Evolutionary conservation across 2,797 vertebrate genomes (phyloP).

Genomic region (Sphenodon punctatus): DNA sequence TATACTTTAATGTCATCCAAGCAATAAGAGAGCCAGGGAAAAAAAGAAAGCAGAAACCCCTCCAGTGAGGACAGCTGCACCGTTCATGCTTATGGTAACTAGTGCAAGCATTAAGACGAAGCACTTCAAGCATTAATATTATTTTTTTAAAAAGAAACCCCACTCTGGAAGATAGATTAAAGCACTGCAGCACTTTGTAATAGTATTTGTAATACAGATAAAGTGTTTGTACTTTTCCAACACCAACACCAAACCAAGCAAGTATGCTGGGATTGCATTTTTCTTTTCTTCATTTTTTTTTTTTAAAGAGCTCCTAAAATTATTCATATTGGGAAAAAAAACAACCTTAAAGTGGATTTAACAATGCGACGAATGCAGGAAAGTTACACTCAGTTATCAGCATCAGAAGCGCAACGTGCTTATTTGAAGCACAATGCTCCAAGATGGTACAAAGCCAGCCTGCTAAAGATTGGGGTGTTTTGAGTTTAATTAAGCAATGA

Average conservation of each 20-base stretch:
- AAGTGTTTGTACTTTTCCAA: constrained; percentile 64
- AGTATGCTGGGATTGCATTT: constrained; percentile 61
- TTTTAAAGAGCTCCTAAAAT: constrained; percentile 58
- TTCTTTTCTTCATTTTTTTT: constrained; percentile 70
- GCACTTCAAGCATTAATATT: constrained; percentile 62
- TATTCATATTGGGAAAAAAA: constrained; percentile 65
- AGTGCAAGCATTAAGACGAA: constrained; percentile 58
- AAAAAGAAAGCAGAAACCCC: constrained; percentile 55
- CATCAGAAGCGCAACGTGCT: constrained; percentile 61
- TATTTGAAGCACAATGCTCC: constrained; percentile 60
- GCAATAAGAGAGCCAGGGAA: constrained; percentile 49
- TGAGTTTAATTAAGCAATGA: constrained; percentile 66
- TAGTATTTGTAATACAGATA: constrained; percentile 70
- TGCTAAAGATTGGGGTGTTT: constrained; percentile 31
- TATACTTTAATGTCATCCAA: constrained; percentile 61
- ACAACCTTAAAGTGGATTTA: constrained; percentile 63
- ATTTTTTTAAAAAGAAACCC: constrained; percentile 46
- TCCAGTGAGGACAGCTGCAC: constrained; percentile 27
- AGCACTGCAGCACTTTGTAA: constrained; percentile 58
- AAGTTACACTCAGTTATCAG: constrained; percentile 57
- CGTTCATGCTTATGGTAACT: constrained; percentile 42
- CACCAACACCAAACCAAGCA: constrained; percentile 61
- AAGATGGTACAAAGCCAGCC: constrained; percentile 59
- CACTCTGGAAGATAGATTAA: constrained; percentile 64
- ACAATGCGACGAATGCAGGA: constrained; percentile 47